A percentile compares a stretch with the other conserved stretches of the same genome.
Conservation (phyloP, 1,140 invertebrate genomes). For the Cotesia typhae region DNA sequence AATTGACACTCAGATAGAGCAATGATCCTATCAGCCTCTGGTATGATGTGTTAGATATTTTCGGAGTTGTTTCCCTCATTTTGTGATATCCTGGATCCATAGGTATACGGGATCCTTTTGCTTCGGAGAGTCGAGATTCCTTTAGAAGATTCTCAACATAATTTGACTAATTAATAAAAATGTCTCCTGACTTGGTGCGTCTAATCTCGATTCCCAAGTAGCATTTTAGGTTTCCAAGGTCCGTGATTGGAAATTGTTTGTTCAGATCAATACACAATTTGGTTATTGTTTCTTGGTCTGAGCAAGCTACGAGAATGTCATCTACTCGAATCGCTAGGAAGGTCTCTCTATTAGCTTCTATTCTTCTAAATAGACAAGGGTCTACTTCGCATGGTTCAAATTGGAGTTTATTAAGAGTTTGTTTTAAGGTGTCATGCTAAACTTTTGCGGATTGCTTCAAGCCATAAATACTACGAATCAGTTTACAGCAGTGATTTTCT, state of each 20-base stretch:
- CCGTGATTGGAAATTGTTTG: too few relatives aligned
- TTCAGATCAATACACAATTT: too few relatives aligned
- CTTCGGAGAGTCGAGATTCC: constrained; percentile 33
- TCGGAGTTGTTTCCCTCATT: background rate
- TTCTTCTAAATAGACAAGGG: constrained; percentile 25
- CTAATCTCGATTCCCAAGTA: too few relatives aligned
- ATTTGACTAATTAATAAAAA: too few relatives aligned
- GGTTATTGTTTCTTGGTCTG: too few relatives aligned
- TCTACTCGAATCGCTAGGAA: constrained; percentile 40
- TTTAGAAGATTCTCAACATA: too few relatives aligned
- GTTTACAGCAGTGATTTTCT: constrained; percentile 44
- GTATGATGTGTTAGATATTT: constrained; percentile 19
- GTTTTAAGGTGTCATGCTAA: constrained; percentile 52
- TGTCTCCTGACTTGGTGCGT: too few relatives aligned
- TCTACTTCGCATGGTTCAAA: constrained; percentile 21
- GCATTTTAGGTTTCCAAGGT: too few relatives aligned
- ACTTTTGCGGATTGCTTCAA: constrained; percentile 58
- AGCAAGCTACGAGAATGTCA: too few relatives aligned
- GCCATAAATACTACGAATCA: constrained; percentile 59
- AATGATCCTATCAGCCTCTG: constrained; percentile 36
- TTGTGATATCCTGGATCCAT: too few relatives aligned
- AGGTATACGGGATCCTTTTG: constrained; percentile 28
- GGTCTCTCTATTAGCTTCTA: background rate
- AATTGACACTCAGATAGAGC: constrained; percentile 36
- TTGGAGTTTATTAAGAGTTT: constrained; percentile 23